Base-by-base conservation (phyloP, 2,113 vertebrate genomes). In the Balaeniceps rex region DNA sequence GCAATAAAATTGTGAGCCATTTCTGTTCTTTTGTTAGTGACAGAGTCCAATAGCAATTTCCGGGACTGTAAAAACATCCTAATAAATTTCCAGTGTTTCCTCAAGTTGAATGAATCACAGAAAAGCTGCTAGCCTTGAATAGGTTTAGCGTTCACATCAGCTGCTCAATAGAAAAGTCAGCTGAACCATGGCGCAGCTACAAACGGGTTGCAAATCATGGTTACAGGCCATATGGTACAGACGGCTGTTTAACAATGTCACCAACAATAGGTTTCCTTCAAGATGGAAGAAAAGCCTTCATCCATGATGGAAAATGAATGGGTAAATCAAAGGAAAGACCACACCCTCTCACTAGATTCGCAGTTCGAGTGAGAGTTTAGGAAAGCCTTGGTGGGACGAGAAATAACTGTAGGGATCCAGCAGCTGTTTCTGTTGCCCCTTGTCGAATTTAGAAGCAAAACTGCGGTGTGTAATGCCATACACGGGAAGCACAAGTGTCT, bases 51-150 rank as follows among this genome's bases (percentile, higher is more conserved):
- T 58, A 97, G 94, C 97, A 97, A 98, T 98, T 98, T 98, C 97
- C 89, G 84, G 96, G 83, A 81, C 93, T 97, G 87, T 96, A 96
- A 97, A 98, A 98, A 96, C 98, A 98, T 97, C 96, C 97, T 96
- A 97, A 98, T 98, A 98, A 98, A 98, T 98, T 97, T 97, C 88
- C 86, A 94, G 72, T 90, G 92, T 98, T 97, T 97, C 97, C 97
- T 97, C 72, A 93, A 95, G 69, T 96, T 97, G 97, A 97, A 97
- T 96, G 96, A 96, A 97, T 96, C 75, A 58, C 97, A 97, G 97
- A 98, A 96, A 97, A 93, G 78, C 87, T 96, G 82, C 93, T 97
- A 94, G 97, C 94, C 97, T 97, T 98, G 97, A 95, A 95, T 77
- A 66, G 93, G 85, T 97, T 92, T 93, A 83, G 42, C 36, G 6